Percentiles rank a stretch among this genome's conserved stretches.
These are phyloP conservation scores for Tubulanus polymorphus DNA, from an alignment of 2,888 invertebrate genomes.

Conservation along the genomic window DNA sequence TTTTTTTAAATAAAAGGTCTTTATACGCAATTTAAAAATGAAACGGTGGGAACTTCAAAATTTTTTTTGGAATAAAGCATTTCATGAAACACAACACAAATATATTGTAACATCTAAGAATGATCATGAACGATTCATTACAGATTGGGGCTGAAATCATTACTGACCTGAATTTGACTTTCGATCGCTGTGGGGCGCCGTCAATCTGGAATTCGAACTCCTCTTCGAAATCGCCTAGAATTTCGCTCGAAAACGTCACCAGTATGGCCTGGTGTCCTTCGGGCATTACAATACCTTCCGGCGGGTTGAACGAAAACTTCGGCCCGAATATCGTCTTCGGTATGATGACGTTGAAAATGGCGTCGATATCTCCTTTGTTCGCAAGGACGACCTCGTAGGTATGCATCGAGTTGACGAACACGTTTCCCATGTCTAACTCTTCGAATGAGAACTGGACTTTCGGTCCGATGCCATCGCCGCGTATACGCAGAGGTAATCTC, in stretches of 20 bases:
- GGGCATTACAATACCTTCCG: slow-evolving; percentile 50
- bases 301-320: slow-evolving; percentile 49
- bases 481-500: slow-evolving; percentile 47
- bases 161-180: slow-evolving; percentile 42
- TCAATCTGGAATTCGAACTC: slow-evolving; percentile 49
- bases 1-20: too few species aligned
- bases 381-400: slow-evolving; percentile 51
- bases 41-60: too few species aligned
- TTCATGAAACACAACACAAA: too few species aligned
- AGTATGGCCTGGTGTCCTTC: slow-evolving; percentile 52
- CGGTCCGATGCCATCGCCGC: slow-evolving; percentile 53
- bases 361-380: slow-evolving; percentile 54
- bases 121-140: too few species aligned
- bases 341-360: slow-evolving; percentile 45
- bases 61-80: too few species aligned
- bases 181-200: slow-evolving; percentile 41
- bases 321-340: slow-evolving; percentile 44
- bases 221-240: slow-evolving; percentile 51
- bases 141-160: neutral
- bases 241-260: slow-evolving; percentile 43
- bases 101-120: too few species aligned
- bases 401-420: slow-evolving; percentile 52
- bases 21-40: too few species aligned
- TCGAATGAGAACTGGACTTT: slow-evolving; percentile 50
- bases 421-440: slow-evolving; percentile 50